A percentile compares a stretch with the other conserved stretches of the same genome.
These are phyloP conservation scores for Drosophila infuscata DNA, from an alignment of 2,888 invertebrate species.

Conservation along the genomic window DNA sequence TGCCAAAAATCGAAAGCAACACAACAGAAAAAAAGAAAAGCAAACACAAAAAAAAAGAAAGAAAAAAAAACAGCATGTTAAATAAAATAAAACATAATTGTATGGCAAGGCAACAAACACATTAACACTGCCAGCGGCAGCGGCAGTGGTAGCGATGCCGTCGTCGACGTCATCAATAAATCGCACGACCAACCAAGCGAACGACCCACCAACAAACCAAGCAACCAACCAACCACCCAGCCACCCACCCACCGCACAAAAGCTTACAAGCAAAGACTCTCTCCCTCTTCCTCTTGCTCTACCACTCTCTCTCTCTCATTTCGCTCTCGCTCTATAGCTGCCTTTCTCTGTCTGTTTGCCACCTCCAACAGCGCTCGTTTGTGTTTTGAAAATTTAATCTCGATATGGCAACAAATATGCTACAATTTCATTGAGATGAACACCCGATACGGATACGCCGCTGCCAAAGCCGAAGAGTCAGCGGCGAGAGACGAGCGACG, in stretches of 20 bases:
- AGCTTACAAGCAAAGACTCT: conserved; percentile 66
- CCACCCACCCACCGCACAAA: conserved; percentile 67
- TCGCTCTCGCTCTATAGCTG: conserved; percentile 15
- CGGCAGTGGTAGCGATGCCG: conserved; percentile 46
- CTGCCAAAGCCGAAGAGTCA: conserved; percentile 55
- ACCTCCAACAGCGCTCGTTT: conserved; percentile 71
- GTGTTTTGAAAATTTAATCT: conserved; percentile 83
- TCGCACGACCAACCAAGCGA: conserved; percentile 71
- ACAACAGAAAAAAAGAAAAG: conserved; percentile 26
- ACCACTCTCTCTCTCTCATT: conserved; percentile 2
- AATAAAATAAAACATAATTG: conserved; percentile 82
- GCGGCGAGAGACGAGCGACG: conserved; percentile 8
- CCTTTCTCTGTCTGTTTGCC: conserved; percentile 33
- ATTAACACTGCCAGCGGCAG: conserved; percentile 71
- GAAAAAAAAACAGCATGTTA: conserved; percentile 67
- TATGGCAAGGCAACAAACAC: conserved; percentile 78
- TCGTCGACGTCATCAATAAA: conserved; percentile 78
- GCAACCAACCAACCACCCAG: conserved; percentile 48
- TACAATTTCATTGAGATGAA: conserved; percentile 83
- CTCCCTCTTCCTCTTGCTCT: conserved; percentile 11
- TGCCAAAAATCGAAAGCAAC: conserved; percentile 65
- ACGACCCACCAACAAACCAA: conserved; percentile 57
- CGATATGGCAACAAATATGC: conserved; percentile 84
- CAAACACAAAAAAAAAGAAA: conserved; percentile 20
- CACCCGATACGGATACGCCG: conserved; percentile 75